Evolutionary conservation across 1,140 invertebrate species (phyloP).

Genomic region (Drosophila triauraria): DNA sequence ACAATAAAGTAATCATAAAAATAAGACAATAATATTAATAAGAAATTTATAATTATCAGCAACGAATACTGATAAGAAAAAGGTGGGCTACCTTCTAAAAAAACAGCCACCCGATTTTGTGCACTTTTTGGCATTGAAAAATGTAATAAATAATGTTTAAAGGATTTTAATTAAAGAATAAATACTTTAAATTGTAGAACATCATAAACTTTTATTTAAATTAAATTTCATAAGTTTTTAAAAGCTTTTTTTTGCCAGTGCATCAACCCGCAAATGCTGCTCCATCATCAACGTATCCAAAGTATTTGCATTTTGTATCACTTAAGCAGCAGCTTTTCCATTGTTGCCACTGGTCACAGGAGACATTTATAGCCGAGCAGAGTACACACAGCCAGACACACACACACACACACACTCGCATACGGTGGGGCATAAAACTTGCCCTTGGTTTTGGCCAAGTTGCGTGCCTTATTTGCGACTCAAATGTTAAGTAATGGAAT

Average conservation of each 20-base stretch:
- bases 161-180: not conserved
- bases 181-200: too few species aligned
- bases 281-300: conserved; percentile 68
- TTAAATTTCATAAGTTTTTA: not conserved
- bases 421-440: conserved; percentile 39
- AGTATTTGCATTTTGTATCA: conserved; percentile 83
- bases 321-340: conserved; percentile 74
- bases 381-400: conserved; percentile 19
- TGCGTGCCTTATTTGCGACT: conserved; percentile 58
- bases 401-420: conserved; percentile 2
- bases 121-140: too few species aligned
- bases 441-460: conserved; percentile 24
- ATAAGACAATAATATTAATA: too few species aligned
- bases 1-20: too few species aligned
- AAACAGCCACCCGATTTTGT: too few species aligned
- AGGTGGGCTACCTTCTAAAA: too few species aligned
- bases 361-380: conserved; percentile 71
- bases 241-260: not conserved
- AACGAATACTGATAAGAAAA: too few species aligned
- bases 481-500: conserved; percentile 79
- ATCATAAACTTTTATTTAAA: not conserved
- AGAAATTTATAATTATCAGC: too few species aligned
- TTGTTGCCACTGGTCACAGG: conserved; percentile 69
- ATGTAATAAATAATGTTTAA: too few species aligned
- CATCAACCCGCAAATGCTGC: conserved; percentile 16